Evolutionary conservation across 92 coral and sea anemone genomes (phyloP), one percentile per base, ranked within the genome.

Genomic region (Phenganax stokvisi): DNA sequence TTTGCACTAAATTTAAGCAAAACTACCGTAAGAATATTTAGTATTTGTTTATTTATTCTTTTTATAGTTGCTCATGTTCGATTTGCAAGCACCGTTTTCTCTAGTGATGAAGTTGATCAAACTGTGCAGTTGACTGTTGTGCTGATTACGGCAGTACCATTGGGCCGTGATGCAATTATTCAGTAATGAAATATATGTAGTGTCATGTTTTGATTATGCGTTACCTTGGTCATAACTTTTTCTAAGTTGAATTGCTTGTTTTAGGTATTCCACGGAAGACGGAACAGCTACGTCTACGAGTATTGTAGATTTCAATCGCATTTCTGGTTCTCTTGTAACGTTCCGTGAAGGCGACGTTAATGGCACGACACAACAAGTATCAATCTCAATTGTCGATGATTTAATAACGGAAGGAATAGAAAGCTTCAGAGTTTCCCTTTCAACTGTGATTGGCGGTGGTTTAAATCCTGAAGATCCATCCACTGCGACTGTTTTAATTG

Each of bases 381-480:
- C 12, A 27, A 69, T 76, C 12, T 20, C 81, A 29, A 29, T 76
- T 57, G 15, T 11, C 25, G 70, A 76, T 76, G 81, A 76, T 76
- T 8, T 15, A 6, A 76, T 76, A 76, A 69, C 60, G 11, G 81
- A 76, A 76, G n/a, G 56, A 20, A 12, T 29, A 27, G 81, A 76
- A 58, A 51, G 55, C 6, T 76, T 76, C 11, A 57, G 6, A 3
- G 52, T 60, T 20, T 29, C 27, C 54, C 81, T 76, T 27, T 54
- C 70, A 0, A 57, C 67, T 3, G 12, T 76, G 52, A 70, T 57
- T 59, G 47, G 47, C 47, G 10, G 69, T 76, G 69, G 81, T 59
- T 59, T 76, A 69, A 54, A 6, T 60, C 69, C 81, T 25, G 15
- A 37, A 59, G n/a, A 29, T 29, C 74, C 74, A 10, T 69, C 70